phyloP scores from a whole-genome alignment of 2,797 vertebrate genomes.

The Takifugu ocellatus region DNA sequence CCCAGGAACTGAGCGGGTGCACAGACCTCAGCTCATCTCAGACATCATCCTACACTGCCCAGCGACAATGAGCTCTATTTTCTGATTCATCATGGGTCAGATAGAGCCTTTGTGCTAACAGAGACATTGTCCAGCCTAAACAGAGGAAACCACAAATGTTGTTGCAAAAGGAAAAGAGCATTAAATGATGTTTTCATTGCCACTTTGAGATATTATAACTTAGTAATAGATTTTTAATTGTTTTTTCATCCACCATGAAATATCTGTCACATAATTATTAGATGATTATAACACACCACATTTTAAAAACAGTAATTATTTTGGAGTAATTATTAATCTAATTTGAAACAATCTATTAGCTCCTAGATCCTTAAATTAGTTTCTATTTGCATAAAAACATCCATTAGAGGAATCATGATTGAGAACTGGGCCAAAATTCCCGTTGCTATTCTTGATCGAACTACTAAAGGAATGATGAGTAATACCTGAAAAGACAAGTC shows the following conservation, averaged over 20 bases:
- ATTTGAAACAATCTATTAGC: no score
- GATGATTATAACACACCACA: no score
- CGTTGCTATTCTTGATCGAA: no score
- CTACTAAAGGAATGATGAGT: no score
- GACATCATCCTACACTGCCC: conserved; percentile 75
- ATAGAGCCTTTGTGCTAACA: conserved; percentile 52
- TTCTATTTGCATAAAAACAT: no score
- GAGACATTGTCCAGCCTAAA: conserved; percentile 57
- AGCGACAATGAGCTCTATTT: conserved; percentile 72
- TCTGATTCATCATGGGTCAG: conserved; percentile 62
- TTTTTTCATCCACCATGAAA: conserved; percentile 13
- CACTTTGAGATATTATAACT: background rate
- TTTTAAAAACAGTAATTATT: no score
- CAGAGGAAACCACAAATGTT: conserved; percentile 33
- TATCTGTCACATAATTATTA: background rate
- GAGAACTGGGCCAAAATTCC: no score
- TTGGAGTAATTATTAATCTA: no score
- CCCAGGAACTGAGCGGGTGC: conserved; percentile 53
- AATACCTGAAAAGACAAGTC: no score
- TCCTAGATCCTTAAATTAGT: no score
- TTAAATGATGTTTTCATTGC: conserved; percentile 20
- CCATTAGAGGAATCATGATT: no score
- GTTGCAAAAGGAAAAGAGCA: conserved; percentile 41
- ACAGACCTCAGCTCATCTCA: conserved; percentile 72
- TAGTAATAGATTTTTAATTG: background rate